Evolutionary conservation across 1,140 invertebrate genomes (phyloP), one percentile per base, ranked within the genome.

Genomic region (Pachypeltis micranthus): DNA sequence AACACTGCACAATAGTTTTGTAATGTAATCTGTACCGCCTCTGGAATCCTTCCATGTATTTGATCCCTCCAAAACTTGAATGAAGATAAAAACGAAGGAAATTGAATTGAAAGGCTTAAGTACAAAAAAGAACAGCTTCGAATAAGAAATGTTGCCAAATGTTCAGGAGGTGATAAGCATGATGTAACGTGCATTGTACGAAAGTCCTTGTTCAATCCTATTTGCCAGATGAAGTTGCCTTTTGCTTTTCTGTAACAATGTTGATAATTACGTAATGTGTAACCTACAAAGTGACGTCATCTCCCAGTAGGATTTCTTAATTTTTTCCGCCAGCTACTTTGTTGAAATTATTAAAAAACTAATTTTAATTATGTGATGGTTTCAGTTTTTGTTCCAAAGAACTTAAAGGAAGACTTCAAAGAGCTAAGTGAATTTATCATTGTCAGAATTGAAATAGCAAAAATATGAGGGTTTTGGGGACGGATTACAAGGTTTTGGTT

Each of bases 31-130:
- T 51, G 47, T 51, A 51, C 47, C 47, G 47, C 47, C 47, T 51
- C 47, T 51, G 47, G 47, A 51, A 51, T 51, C 47, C 47, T 51
- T 51, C 47, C 47, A 51, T 51, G 47, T 51, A 51, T 51, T 51
- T 51, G 47, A 51, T 51, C 47, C 47, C 47, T 51, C 47, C 47
- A 51, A 51, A 51, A 51, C 12, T 16, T 10, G 47, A 7, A 51
- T 10, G 19, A 51, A 39, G 12, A n/a, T n/a, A n/a, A n/a, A n/a
- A n/a, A n/a, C n/a, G n/a, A n/a, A n/a, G n/a, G n/a, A n/a, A n/a
- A n/a, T n/a, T n/a, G n/a, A n/a, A n/a, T n/a, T n/a, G n/a, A n/a
- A n/a, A n/a, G n/a, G n/a, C n/a, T n/a, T n/a, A n/a, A n/a, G n/a
- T n/a, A n/a, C n/a, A n/a, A n/a, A n/a, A n/a, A n/a, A n/a, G n/a